Percentiles rank a stretch among this genome's conserved stretches.
Conservation (phyloP, 2,888 invertebrate genomes). For the Campopleginae sp. region DNA sequence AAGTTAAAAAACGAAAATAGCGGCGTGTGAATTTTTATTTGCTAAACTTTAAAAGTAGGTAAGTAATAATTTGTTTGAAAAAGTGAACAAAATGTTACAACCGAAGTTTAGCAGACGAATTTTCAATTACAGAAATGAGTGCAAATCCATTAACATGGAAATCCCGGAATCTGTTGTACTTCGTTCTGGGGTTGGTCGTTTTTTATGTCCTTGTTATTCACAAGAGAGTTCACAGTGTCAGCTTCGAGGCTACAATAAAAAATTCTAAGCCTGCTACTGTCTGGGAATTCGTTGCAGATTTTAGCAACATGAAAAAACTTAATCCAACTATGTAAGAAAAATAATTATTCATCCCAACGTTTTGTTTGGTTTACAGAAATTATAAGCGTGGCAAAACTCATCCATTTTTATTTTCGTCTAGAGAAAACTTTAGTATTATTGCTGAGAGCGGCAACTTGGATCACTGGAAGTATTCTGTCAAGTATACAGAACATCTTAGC, state of each 20-base stretch:
- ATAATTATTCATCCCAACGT: neutral
- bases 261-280: constrained; percentile 87
- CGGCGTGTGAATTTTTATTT: neutral
- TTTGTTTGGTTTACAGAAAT: constrained; percentile 5
- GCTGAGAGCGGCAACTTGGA: constrained; percentile 88
- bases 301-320: constrained; percentile 89
- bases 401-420: constrained; percentile 79
- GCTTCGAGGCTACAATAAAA: constrained; percentile 84
- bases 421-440: constrained; percentile 87
- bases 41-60: constrained; percentile 4
- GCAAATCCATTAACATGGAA: constrained; percentile 82
- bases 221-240: constrained; percentile 76
- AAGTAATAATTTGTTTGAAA: constrained; percentile 6
- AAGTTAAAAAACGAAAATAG: neutral
- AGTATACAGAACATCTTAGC: constrained; percentile 88
- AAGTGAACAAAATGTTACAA: neutral
- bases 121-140: constrained; percentile 74
- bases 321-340: constrained; percentile 90
- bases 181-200: constrained; percentile 68
- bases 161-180: constrained; percentile 74
- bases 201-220: constrained; percentile 76
- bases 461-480: constrained; percentile 89
- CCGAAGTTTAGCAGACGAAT: neutral
- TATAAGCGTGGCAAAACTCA: neutral
- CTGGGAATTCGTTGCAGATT: constrained; percentile 92